Evolutionary conservation across 2,113 vertebrate genomes (phyloP).

Genomic region (Rana temporaria): DNA sequence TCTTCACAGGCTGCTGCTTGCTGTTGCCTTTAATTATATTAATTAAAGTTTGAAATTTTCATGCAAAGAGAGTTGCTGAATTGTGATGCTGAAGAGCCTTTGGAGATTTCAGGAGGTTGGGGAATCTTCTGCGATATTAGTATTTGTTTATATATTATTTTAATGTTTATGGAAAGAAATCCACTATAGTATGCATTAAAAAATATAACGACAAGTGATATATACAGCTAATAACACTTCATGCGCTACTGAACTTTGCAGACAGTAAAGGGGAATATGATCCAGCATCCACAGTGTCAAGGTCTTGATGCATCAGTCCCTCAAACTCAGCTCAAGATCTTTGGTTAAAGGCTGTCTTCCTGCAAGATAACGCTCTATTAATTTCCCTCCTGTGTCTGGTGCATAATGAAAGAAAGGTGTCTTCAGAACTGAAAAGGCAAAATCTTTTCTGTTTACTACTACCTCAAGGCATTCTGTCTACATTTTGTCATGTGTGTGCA

Average conservation of each 20-base stretch:
- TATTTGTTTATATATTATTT: constrained; percentile 70
- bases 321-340: constrained; percentile 73
- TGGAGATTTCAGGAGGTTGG: constrained; percentile 68
- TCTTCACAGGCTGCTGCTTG: constrained; percentile 96
- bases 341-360: constrained; percentile 80
- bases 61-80: constrained; percentile 79
- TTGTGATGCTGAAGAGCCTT: constrained; percentile 80
- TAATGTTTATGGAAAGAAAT: constrained; percentile 61
- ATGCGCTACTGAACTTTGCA: constrained; percentile 76
- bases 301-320: constrained; percentile 79
- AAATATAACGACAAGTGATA: constrained; percentile 70
- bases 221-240: constrained; percentile 76
- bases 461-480: constrained; percentile 88
- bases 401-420: constrained; percentile 91
- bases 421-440: constrained; percentile 84
- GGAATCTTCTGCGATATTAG: constrained; percentile 73
- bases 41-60: constrained; percentile 94
- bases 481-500: constrained; percentile 92
- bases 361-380: constrained; percentile 88
- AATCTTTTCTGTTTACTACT: constrained; percentile 75
- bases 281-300: constrained; percentile 75
- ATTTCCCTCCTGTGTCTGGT: constrained; percentile 80
- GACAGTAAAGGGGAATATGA: constrained; percentile 65
- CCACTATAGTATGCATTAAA: constrained; percentile 54
- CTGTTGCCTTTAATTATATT: constrained; percentile 97